These are phyloP conservation scores for Podarcis siculus DNA, from an alignment of 2,797 vertebrate genomes.

Conservation along the genomic window DNA sequence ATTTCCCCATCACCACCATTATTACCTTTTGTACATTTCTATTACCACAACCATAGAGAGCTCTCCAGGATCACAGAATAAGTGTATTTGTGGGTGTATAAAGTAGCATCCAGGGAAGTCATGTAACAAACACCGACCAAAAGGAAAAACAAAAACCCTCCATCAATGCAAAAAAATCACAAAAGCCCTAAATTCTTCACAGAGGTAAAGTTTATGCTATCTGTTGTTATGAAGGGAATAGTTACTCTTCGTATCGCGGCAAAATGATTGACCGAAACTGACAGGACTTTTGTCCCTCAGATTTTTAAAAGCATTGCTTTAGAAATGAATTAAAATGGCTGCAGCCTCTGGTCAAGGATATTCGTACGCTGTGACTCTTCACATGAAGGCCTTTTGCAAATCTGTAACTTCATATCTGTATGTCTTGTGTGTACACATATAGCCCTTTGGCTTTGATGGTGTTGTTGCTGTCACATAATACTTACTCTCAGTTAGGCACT, in stretches of 20 bases:
- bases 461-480: no score
- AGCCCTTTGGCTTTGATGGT: not conserved
- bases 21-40: not conserved
- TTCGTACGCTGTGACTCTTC: not conserved
- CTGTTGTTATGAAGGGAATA: not conserved
- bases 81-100: not conserved
- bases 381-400: not conserved
- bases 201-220: not conserved
- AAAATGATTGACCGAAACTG: not conserved
- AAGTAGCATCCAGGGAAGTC: not conserved
- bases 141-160: not conserved
- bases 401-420: no score
- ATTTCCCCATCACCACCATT: not conserved
- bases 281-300: not conserved
- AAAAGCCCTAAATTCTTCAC: not conserved
- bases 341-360: not conserved
- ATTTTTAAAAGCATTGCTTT: not conserved
- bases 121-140: not conserved
- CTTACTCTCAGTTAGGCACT: not conserved
- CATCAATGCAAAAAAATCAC: not conserved
- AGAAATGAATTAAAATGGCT: not conserved
- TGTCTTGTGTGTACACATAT: not conserved
- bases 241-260: not conserved
- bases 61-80: not conserved
- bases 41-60: fast-evolving